Conservation (phyloP, 1,140 invertebrate species). For the Pissodes strobi region DNA sequence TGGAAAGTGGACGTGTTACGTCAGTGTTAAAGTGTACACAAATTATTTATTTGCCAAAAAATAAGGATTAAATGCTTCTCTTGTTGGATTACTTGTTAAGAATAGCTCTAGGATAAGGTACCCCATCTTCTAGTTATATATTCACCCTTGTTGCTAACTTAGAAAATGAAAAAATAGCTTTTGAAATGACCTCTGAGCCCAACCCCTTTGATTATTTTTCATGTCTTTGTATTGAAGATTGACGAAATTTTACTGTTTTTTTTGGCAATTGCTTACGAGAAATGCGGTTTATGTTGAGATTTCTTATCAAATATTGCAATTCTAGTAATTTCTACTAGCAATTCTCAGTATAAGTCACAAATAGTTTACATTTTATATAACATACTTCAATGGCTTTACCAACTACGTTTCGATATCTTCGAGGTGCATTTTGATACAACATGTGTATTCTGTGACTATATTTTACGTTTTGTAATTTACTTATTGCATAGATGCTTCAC, state of each 20-base stretch:
- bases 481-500: too few species aligned
- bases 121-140: background rate
- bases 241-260: background rate
- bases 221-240: conserved; percentile 20
- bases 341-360: background rate
- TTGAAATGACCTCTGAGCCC: conserved; percentile 32
- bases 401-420: too few species aligned
- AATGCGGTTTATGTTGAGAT: too few species aligned
- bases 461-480: too few species aligned
- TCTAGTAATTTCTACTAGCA: too few species aligned
- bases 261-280: background rate
- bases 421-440: too few species aligned
- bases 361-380: background rate
- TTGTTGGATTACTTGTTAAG: background rate
- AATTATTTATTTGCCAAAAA: conserved; percentile 26
- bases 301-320: too few species aligned
- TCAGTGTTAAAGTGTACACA: conserved; percentile 17
- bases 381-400: background rate
- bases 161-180: background rate
- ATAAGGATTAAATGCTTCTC: conserved; percentile 1
- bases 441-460: too few species aligned
- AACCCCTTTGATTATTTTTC: conserved; percentile 30
- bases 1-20: conserved; percentile 27
- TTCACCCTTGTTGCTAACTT: background rate
- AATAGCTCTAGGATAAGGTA: too few species aligned